Base-by-base conservation (phyloP, 2,113 vertebrate species). In the Gymnogyps californianus region DNA sequence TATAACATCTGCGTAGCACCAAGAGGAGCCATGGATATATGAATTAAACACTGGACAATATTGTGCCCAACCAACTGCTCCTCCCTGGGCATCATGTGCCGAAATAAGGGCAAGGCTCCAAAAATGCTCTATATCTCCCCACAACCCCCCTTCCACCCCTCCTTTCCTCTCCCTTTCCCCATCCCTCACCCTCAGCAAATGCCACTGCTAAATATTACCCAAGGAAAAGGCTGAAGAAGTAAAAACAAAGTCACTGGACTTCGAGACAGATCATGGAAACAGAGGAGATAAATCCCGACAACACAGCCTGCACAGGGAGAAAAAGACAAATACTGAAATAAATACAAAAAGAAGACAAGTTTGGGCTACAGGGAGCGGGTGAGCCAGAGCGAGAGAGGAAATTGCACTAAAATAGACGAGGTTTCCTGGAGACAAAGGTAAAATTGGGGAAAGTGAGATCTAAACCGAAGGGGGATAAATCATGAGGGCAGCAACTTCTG, bases 311-410 rank as follows among this genome's bases (percentile, higher is more conserved):
- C 38, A 38, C 6, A 7, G 84, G 74, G 83, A 97, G 76, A 92
- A 91, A 76, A 97, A 97, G 97, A 98, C 95, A 98, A 97, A 98
- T 96, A 96, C 91, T 93, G 75, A 97, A 98, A 98, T 98, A 98
- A 98, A 98, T 98, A 98, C 90, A 97, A 97, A 97, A 97, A 97
- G 96, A 98, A 98, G 97, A 98, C 94, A 96, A 97, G 97, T 98
- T 93, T 94, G 89, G 95, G 89, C 96, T 91, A 90, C 77, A 70
- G 75, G 88, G 92, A 97, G 92, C 38, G 12, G 82, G 89, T 51
- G 80, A 94, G 87, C 32, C 81, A 26, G 75, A 69, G 57, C 86
- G 83, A 86, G 96, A 94, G 91, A 89, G 92, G 84, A 90, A 94
- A 89, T 94, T 91, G 96, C 76, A 91, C 93, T 49, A 91, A 97